Evolutionary conservation across 2,888 invertebrate genomes (phyloP), one percentile per base, ranked within the genome.

Genomic region (Oligia fasciuncula): DNA sequence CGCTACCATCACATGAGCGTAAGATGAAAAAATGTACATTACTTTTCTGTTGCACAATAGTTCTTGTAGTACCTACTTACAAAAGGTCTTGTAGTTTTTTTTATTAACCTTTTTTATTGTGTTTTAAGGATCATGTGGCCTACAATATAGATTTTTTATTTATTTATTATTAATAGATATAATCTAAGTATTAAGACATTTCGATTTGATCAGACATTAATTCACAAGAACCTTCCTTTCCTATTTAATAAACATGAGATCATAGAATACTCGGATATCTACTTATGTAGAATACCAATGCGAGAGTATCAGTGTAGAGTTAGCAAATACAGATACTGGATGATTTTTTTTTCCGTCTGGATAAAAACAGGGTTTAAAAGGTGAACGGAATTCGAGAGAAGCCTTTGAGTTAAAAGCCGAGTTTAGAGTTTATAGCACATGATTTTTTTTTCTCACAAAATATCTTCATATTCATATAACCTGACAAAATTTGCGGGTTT

Each of bases 201-300:
- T 57, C 43, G 23, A 46, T 75, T 43, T 23, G 29, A 29, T 75
- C 51, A 51, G 19, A 73, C 19, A 35, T n/a, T 17, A 46, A 5
- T n/a, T 29, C 29, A 54, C 40, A 54, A 35, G 23, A 43, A 77
- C 17, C 3, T 51, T 51, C 2, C 29, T 76, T 77, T 40, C 49
- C 19, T 49, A 19, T 17, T 77, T 29, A 77, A 63, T 43, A 63
- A 77, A 62, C 60, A 29, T 63, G 17, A 17, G 23, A 35, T 63
- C 78, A 54, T 43, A 77, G 29, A 77, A 35, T 35, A 35, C 35
- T 35, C 35, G 35, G 35, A 35, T 35, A 35, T 35, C 35, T 35
- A 29, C 29, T 29, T 29, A 35, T 35, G 35, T 35, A 35, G 35
- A 35, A 51, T 76, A 63, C 29, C 49, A 43, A 63, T 29, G 40